phyloP scores from a whole-genome alignment of 2,888 invertebrate species.

The Caenorhabditis sp. region DNA sequence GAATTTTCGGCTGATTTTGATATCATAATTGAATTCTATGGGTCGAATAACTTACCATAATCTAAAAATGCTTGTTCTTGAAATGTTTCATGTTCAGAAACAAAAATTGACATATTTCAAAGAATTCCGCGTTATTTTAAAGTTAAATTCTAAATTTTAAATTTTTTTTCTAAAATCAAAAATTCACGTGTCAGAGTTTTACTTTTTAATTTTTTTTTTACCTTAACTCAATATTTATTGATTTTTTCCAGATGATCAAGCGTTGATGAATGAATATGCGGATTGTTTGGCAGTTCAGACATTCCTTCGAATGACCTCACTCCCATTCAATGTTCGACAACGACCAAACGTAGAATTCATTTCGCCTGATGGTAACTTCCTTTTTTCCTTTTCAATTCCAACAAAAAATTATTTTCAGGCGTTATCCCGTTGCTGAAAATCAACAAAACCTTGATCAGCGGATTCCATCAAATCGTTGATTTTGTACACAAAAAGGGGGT shows the following conservation, averaged over 20 bases:
- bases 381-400: neutral
- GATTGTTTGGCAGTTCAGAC: conserved; percentile 91
- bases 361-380: conserved; percentile 80
- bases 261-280: conserved; percentile 89
- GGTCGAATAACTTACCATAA: too few species aligned
- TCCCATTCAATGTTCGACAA: conserved; percentile 84
- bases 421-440: conserved; percentile 90
- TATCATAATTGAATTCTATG: too few species aligned
- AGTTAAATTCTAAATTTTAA: too few species aligned
- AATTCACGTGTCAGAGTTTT: too few species aligned
- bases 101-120: too few species aligned
- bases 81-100: too few species aligned
- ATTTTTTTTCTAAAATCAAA: too few species aligned
- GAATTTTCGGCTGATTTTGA: too few species aligned
- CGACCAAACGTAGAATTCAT: conserved; percentile 92
- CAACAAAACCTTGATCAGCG: conserved; percentile 87
- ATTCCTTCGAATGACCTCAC: conserved; percentile 88
- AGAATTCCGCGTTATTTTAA: too few species aligned
- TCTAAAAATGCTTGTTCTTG: too few species aligned
- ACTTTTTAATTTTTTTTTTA: too few species aligned
- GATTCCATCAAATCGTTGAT: conserved; percentile 88
- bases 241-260: conserved; percentile 81
- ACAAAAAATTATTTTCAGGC: conserved; percentile 74
- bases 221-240: neutral
- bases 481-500: conserved; percentile 87